phyloP scores from a whole-genome alignment of 2,113 vertebrate species.

The Phylloscopus trochilus region DNA sequence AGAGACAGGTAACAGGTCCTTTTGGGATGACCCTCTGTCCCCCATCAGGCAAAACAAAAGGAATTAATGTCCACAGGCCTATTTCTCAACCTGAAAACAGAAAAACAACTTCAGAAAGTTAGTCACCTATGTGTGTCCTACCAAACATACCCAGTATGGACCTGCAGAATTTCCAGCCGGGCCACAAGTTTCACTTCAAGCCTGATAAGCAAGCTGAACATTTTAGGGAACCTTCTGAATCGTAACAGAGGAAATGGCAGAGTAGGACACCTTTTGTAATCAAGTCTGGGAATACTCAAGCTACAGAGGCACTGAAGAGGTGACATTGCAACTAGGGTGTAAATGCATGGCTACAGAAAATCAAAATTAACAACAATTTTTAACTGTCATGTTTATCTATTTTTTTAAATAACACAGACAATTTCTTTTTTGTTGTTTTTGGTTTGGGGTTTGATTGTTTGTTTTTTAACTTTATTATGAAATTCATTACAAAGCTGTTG shows the following conservation, averaged over 20 bases:
- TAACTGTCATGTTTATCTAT: not conserved
- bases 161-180: not conserved
- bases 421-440: not conserved
- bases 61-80: not conserved
- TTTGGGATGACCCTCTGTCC: not conserved
- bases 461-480: not conserved
- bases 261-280: not conserved
- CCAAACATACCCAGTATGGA: rapidly evolving
- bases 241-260: not conserved
- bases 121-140: not conserved
- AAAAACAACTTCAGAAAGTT: not conserved
- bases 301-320: rapidly evolving
- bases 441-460: not conserved
- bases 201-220: not conserved
- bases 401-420: not conserved
- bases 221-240: not conserved
- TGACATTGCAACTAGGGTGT: not conserved
- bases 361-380: not conserved
- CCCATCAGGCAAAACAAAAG: not conserved
- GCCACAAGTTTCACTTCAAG: not conserved
- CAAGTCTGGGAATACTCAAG: not conserved
- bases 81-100: not conserved
- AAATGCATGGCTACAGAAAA: not conserved
- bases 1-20: not conserved
- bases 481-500: not conserved